Evolutionary conservation across 2,113 vertebrate species (phyloP).

Genomic region (Tupaia chinensis): DNA sequence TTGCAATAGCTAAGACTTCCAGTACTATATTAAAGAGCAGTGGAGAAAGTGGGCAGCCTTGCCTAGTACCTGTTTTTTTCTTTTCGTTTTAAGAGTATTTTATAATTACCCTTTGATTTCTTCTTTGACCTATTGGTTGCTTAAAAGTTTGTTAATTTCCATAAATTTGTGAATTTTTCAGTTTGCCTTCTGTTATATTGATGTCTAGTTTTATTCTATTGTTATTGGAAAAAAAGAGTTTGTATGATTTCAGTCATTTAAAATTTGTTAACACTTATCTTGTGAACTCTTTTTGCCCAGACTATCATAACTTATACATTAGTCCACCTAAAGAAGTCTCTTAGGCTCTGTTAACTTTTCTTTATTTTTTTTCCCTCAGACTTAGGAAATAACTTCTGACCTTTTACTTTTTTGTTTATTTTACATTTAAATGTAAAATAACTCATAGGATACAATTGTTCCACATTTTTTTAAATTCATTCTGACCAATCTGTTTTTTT

Average conservation of each 20-base stretch:
- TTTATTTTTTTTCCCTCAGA: background rate
- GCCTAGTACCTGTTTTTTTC: too few relatives aligned
- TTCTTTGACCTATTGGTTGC: background rate
- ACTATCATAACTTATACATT: too few relatives aligned
- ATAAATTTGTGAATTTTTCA: background rate
- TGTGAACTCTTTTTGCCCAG: background rate
- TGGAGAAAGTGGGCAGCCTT: too few relatives aligned
- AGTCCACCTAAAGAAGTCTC: too few relatives aligned
- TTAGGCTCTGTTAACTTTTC: too few relatives aligned
- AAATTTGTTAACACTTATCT: background rate
- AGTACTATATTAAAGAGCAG: too few relatives aligned
- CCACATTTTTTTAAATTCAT: background rate
- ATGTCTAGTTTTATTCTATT: background rate
- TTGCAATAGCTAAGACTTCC: too few relatives aligned
- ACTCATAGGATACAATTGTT: background rate
- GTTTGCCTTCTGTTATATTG: background rate
- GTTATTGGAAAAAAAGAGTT: background rate
- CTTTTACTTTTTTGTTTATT: background rate
- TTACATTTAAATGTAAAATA: background rate
- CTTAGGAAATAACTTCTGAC: background rate
- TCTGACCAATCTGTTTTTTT: background rate
- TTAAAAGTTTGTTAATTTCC: background rate
- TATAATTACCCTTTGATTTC: background rate
- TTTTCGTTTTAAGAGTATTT: conserved; percentile 27
- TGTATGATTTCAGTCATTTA: background rate